These are phyloP conservation scores for Melanerpes aurifrons DNA, from an alignment of 2,113 vertebrate genomes.

Conservation along the genomic window DNA sequence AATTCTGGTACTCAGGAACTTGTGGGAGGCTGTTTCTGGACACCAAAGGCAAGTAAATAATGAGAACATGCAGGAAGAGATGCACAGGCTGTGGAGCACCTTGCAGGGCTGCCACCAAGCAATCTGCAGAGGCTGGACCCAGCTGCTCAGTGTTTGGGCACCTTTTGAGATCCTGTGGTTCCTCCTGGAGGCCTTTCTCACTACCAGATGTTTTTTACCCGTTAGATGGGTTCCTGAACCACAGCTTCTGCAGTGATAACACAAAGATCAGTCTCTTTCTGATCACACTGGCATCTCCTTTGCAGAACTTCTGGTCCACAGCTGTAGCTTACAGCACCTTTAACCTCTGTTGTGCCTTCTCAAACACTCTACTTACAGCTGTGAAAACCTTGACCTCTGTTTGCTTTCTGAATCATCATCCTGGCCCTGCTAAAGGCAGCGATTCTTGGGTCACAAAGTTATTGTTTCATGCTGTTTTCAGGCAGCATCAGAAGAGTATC, in stretches of 20 bases:
- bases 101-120: not conserved
- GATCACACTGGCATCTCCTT: not conserved
- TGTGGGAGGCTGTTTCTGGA: not conserved
- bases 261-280: not conserved
- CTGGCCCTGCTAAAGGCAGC: not conserved
- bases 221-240: not conserved
- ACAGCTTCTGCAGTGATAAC: not conserved
- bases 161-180: not conserved
- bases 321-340: not conserved
- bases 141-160: not conserved
- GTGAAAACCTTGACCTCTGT: not conserved
- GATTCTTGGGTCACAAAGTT: constrained; percentile 9
- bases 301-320: not conserved
- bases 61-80: not conserved
- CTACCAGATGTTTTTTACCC: constrained; percentile 6
- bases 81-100: not conserved
- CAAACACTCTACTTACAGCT: not conserved
- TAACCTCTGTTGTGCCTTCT: not conserved
- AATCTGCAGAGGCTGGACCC: not conserved
- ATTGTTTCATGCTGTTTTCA: not conserved
- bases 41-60: not conserved
- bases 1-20: constrained; percentile 1
- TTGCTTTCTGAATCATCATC: constrained; percentile 1
- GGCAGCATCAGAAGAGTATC: not conserved
- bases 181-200: not conserved